Evolutionary conservation across 2,797 vertebrate genomes (phyloP).

Genomic region (Triplophysa bombifrons): DNA sequence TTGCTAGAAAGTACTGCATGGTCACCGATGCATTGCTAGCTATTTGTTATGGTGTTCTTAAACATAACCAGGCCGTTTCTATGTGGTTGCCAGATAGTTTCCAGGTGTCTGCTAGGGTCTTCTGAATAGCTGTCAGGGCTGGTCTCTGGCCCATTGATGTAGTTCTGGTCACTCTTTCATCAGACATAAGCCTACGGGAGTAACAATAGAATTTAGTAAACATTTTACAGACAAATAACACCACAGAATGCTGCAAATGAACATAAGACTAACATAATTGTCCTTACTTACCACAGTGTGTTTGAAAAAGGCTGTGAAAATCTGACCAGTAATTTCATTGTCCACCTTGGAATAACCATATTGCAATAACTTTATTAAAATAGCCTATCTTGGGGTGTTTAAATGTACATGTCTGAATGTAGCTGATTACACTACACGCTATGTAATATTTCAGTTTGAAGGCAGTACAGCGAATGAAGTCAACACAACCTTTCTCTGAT

Average conservation of each 20-base stretch:
- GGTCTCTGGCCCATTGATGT: neutral
- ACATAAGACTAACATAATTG: neutral
- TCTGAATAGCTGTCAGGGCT: neutral
- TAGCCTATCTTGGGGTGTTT: neutral
- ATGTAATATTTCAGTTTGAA: conserved; percentile 28
- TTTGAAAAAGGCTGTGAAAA: neutral
- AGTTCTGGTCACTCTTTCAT: neutral
- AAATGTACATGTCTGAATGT: conserved; percentile 26
- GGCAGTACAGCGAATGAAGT: conserved; percentile 14
- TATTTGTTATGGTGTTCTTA: neutral
- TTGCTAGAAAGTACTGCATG: no score
- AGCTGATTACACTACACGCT: conserved; percentile 25
- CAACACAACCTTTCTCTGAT: conserved; percentile 35
- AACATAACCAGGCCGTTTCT: neutral
- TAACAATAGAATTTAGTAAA: neutral
- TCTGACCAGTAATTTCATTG: no score
- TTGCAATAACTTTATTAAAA: neutral
- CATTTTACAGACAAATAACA: neutral
- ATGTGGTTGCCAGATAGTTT: neutral
- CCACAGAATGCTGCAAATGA: neutral
- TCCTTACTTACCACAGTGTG: neutral
- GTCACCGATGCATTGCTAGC: no score
- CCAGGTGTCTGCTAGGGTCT: neutral
- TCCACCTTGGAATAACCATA: no score
- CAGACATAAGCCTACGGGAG: neutral